These are phyloP conservation scores for Odontocerum albicorne DNA, from an alignment of 2,888 invertebrate genomes.

Conservation along the genomic window DNA sequence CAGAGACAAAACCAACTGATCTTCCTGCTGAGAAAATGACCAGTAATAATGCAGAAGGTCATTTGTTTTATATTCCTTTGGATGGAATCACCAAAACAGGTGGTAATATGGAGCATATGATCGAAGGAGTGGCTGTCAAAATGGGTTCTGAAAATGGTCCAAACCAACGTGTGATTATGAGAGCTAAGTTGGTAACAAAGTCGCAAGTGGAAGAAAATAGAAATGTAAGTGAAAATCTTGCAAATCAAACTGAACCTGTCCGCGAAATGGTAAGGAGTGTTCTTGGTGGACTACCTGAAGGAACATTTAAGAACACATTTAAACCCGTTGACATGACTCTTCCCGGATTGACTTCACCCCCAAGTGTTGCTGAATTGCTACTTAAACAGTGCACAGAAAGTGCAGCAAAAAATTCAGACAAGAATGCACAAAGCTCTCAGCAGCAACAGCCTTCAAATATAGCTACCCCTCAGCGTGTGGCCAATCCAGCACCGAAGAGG, in stretches of 20 bases:
- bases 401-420: no score
- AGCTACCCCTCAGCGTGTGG: background rate
- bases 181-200: slow-evolving; percentile 66
- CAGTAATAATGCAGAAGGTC: slow-evolving; percentile 37
- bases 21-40: background rate
- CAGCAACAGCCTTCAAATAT: background rate
- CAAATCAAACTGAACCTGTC: slow-evolving; percentile 19
- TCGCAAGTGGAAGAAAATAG: slow-evolving; percentile 47
- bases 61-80: slow-evolving; percentile 66
- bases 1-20: background rate
- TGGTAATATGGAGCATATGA: slow-evolving; percentile 46
- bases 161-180: slow-evolving; percentile 63
- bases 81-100: slow-evolving; percentile 49
- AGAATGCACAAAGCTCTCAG: no score
- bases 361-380: background rate
- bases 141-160: slow-evolving; percentile 64
- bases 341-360: background rate
- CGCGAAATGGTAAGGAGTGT: slow-evolving; percentile 27
- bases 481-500: background rate
- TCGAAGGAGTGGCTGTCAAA: slow-evolving; percentile 67
- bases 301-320: slow-evolving; percentile 9
- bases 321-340: background rate
- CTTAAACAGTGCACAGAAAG: background rate
- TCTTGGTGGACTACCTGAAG: slow-evolving; percentile 17
- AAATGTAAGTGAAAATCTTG: slow-evolving; percentile 9